phyloP scores from a whole-genome alignment of 2,888 invertebrate species.

The Chymomyza amoena region DNA sequence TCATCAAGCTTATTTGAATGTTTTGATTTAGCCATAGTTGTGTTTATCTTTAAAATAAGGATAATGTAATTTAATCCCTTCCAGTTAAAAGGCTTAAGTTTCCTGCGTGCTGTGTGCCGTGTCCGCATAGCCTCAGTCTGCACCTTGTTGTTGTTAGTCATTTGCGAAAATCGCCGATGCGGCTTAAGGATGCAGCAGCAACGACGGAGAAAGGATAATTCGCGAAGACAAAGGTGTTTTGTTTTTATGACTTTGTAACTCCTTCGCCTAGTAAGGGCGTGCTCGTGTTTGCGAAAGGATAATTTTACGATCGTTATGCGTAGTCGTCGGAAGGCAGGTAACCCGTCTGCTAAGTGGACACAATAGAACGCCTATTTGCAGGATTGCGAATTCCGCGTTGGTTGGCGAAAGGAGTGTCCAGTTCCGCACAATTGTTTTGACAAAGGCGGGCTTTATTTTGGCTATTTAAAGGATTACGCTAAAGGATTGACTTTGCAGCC shows the following conservation, averaged over 20 bases:
- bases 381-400: constrained; percentile 47
- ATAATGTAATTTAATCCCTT: constrained; percentile 75
- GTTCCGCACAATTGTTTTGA: constrained; percentile 62
- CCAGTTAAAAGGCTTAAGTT: constrained; percentile 63
- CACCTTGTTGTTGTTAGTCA: constrained; percentile 42
- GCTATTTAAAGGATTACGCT: constrained; percentile 78
- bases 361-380: constrained; percentile 63
- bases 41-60: constrained; percentile 77
- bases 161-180: constrained; percentile 42
- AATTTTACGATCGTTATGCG: constrained; percentile 60
- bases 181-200: constrained; percentile 53
- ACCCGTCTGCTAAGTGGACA: constrained; percentile 52
- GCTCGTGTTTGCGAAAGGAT: constrained; percentile 64
- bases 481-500: constrained; percentile 77
- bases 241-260: constrained; percentile 75
- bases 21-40: constrained; percentile 34
- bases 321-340: constrained; percentile 50
- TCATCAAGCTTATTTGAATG: constrained; percentile 23
- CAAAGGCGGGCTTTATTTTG: constrained; percentile 78
- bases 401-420: constrained; percentile 49
- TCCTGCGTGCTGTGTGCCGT: background rate
- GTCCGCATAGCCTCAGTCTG: background rate
- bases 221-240: constrained; percentile 69
- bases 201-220: constrained; percentile 59
- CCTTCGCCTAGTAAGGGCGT: constrained; percentile 55